Percentiles rank a stretch among this genome's conserved stretches.
These are phyloP conservation scores for Hippasteria phrygiana DNA, from an alignment of 53 echinoderm and acorn worm species.

Conservation along the genomic window DNA sequence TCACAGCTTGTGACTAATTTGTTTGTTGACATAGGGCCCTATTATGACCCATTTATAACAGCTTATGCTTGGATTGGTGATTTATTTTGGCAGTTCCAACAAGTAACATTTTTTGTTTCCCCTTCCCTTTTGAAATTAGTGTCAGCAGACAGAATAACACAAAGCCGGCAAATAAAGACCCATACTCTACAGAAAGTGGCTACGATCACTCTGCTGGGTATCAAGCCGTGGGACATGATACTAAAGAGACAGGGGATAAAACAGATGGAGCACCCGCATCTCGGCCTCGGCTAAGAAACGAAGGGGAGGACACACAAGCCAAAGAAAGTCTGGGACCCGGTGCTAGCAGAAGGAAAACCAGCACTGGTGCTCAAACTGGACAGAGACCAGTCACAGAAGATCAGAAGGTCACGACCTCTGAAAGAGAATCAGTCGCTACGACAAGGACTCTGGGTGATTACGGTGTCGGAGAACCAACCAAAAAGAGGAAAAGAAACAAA, in stretches of 20 bases:
- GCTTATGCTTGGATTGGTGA: no score
- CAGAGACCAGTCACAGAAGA: background rate
- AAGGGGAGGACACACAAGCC: background rate
- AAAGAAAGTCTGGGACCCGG: background rate
- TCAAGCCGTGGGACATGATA: no score
- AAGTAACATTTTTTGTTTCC: background rate
- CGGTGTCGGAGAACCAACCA: background rate
- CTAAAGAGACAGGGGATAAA: no score
- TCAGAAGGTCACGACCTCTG: background rate
- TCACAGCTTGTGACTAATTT: no score
- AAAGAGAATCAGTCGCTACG: background rate
- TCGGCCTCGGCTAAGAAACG: background rate
- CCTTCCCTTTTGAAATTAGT: background rate
- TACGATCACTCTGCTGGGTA: background rate
- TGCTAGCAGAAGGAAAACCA: background rate
- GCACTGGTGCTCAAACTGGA: background rate
- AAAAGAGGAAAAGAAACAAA: constrained; percentile 12
- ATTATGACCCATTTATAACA: no score
- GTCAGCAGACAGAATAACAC: constrained; percentile 19
- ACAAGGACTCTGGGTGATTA: background rate
- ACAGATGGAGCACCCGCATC: background rate
- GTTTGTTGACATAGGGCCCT: no score
- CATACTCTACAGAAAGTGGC: constrained; percentile 14
- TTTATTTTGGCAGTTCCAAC: no score
- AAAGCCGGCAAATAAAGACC: background rate